Evolutionary conservation across 2,888 invertebrate genomes (phyloP), one percentile per base, ranked within the genome.

Genomic region (Cistogaster globosa): DNA sequence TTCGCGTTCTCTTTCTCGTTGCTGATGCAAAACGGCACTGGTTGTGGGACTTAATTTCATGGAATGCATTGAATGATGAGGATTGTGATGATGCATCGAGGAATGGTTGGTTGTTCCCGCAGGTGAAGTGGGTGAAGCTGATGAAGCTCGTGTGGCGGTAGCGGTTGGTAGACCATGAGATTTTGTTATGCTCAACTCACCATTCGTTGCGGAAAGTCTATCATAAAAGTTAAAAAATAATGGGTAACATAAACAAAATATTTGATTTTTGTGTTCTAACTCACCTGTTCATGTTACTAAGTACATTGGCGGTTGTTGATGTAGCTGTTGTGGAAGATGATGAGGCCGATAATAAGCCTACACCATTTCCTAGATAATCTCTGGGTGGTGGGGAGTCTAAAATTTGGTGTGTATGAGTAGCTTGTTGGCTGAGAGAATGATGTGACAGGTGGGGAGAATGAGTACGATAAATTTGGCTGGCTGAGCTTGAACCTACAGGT

Each of bases 171-270:
- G 94, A 75, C 94, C 95, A 89, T 95, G 95, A 55, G 96, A 96
- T 88, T 97, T 96, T 85, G 96, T 96, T 90, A 97, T 96, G 81
- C 96, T 96, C 87, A 97, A 94, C 93, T 97, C 97, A 45, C 96
- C 96, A 90, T 97, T 97, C 88, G 95, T 95, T 86, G 96, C 94
- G 86, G 96, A 95, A 88, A 96, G 94, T 94, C 96, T 95, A 93
- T 62, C 48, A 12, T 5, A 38, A n/a, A 9, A 22, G n/a, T 9
- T 9, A 9, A 18, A 53, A 9, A 2, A 1, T 53, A 2, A 1
- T 53, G 1, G 9, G 2, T 18, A 7, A 53, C 2, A 53, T 4
- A 0, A 7, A 20, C 1, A 2, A 5, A 48, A 48, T 42, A 42
- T 12, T 12, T 6, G 7, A 18, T 20, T 53, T 18, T 53, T 18